phyloP scores from a whole-genome alignment of 2,797 vertebrate genomes.

The Borostomias antarcticus region DNA sequence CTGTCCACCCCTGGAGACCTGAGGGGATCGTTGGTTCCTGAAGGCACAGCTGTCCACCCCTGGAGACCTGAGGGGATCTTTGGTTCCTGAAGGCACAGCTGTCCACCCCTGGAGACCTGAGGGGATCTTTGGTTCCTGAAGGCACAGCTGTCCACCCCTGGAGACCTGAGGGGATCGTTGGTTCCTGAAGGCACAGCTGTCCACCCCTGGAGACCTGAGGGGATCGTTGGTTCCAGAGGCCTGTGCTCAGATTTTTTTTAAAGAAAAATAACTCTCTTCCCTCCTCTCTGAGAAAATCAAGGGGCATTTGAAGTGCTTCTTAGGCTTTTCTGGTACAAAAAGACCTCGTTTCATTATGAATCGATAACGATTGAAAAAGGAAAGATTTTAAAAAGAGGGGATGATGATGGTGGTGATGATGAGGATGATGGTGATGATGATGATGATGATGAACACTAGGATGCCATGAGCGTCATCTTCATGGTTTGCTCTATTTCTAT shows the following conservation, averaged over 20 bases:
- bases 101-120: no score
- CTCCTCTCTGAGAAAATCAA: constrained; percentile 59
- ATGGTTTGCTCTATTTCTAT: constrained; percentile 70
- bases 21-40: constrained; percentile 63
- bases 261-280: constrained; percentile 45
- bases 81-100: no score
- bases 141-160: no score
- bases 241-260: constrained; percentile 55
- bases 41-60: no score
- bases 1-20: no score
- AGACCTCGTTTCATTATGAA: constrained; percentile 44
- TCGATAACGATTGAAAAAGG: constrained; percentile 25
- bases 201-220: constrained; percentile 49
- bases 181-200: no score
- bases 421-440: not conserved
- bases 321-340: constrained; percentile 87
- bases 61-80: no score
- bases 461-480: constrained; percentile 43
- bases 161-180: no score
- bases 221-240: constrained; percentile 65
- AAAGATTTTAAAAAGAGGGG: constrained; percentile 31
- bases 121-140: no score
- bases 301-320: constrained; percentile 63
- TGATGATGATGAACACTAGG: constrained; percentile 6
- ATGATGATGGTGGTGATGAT: constrained; percentile 33